Conservation (phyloP, 2,113 vertebrate genomes). For the Prunella fulvescens region DNA sequence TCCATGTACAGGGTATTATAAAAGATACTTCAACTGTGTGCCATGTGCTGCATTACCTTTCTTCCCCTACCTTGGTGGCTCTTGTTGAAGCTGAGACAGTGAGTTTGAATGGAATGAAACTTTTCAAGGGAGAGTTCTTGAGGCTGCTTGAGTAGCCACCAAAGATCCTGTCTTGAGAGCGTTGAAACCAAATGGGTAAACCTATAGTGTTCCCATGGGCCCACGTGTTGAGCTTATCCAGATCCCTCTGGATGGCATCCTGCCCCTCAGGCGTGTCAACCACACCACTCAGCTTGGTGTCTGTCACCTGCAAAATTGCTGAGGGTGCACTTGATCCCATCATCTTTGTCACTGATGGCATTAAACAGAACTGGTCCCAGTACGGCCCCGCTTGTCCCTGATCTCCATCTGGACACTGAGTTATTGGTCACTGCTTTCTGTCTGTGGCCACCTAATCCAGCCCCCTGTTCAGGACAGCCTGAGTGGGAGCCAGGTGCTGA, state of each 20-base stretch:
- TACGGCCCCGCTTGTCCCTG: rapidly evolving
- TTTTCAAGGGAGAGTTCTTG: not conserved
- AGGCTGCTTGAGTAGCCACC: not conserved
- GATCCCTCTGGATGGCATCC: not conserved
- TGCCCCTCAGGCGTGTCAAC: rapidly evolving
- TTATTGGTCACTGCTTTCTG: not conserved
- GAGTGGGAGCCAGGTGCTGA: not conserved
- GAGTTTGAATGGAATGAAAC: not conserved
- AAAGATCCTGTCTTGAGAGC: not conserved
- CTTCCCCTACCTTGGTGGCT: not conserved
- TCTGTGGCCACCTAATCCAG: not conserved
- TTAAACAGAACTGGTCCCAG: not conserved
- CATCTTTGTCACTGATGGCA: rapidly evolving
- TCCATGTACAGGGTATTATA: not conserved
- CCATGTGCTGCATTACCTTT: not conserved
- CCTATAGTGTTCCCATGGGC: not conserved
- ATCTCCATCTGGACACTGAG: not conserved
- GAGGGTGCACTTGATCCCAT: not conserved
- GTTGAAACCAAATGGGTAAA: not conserved
- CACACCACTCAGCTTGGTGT: not conserved
- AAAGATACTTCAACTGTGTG: not conserved
- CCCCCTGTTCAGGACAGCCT: not conserved
- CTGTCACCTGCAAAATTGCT: not conserved
- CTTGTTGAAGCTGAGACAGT: not conserved
- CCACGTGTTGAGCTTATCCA: not conserved